Conservation (phyloP, 2,113 vertebrate species). For the Ctenodactylus gundi region DNA sequence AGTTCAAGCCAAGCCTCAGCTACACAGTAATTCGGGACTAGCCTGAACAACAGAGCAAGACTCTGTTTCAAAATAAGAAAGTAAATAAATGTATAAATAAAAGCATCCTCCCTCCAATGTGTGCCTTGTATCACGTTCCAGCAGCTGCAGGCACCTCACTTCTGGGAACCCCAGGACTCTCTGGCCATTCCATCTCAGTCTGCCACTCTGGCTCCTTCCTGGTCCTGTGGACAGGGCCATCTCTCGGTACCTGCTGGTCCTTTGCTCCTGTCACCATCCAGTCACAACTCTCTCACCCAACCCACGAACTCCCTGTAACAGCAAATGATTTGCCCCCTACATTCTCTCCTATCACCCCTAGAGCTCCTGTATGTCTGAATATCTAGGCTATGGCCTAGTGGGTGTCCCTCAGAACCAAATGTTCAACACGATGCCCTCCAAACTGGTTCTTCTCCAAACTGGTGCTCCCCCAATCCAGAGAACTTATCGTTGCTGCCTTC, state of each 20-base stretch:
- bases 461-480: background rate
- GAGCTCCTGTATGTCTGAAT: background rate
- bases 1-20: no score
- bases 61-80: no score
- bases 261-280: background rate
- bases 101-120: background rate
- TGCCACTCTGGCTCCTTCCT: background rate
- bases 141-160: no score
- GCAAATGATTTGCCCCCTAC: rapidly evolving
- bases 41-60: no score
- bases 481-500: background rate
- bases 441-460: background rate
- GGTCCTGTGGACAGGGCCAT: background rate
- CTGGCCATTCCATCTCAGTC: background rate
- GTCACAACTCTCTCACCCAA: background rate
- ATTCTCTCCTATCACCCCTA: background rate
- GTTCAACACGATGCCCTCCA: background rate
- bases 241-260: background rate
- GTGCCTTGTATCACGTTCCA: background rate
- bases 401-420: background rate
- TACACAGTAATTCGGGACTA: no score
- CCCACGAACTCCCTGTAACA: rapidly evolving
- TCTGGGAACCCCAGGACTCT: background rate
- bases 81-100: no score
- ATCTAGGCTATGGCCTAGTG: background rate